Percentiles rank a stretch among this genome's conserved stretches.
These are phyloP conservation scores for Hartigia nigra DNA, from an alignment of 2,888 invertebrate genomes.

Conservation along the genomic window DNA sequence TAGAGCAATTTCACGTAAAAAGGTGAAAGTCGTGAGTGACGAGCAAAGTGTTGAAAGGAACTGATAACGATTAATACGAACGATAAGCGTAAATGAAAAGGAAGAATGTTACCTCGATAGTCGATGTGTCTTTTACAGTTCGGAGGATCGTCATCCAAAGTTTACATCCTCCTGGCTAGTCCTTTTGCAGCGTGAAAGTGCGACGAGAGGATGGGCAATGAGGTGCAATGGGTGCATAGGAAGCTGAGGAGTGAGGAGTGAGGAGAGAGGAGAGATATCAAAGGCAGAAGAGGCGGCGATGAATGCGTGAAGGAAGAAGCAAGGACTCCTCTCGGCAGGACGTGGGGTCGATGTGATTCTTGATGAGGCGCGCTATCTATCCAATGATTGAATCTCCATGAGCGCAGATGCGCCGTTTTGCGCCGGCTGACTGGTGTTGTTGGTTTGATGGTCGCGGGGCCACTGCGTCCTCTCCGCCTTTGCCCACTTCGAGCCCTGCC, in stretches of 20 bases:
- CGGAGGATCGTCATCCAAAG: not conserved
- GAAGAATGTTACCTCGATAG: not conserved
- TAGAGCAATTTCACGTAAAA: not conserved
- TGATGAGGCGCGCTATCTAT: constrained; percentile 35
- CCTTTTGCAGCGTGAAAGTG: not conserved
- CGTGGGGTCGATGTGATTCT: not conserved
- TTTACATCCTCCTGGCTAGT: not conserved
- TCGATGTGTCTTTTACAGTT: not conserved
- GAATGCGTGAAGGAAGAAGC: not conserved
- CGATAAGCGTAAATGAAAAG: not conserved
- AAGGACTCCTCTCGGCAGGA: not conserved
- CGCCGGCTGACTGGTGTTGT: constrained; percentile 55
- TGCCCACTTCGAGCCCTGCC: constrained; percentile 69
- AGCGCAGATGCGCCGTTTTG: constrained; percentile 27
- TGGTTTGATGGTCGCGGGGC: constrained; percentile 69
- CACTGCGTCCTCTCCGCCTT: constrained; percentile 68
- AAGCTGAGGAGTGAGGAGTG: not conserved
- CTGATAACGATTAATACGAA: not conserved
- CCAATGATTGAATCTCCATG: constrained; percentile 44
- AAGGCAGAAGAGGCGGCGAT: not conserved
- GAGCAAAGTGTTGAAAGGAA: not conserved
- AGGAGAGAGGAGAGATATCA: not conserved
- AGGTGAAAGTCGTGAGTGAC: not conserved
- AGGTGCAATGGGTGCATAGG: not conserved
- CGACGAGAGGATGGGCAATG: not conserved